phyloP scores from a whole-genome alignment of 64 coral and sea anemone genomes.

The Trachythela sp. region DNA sequence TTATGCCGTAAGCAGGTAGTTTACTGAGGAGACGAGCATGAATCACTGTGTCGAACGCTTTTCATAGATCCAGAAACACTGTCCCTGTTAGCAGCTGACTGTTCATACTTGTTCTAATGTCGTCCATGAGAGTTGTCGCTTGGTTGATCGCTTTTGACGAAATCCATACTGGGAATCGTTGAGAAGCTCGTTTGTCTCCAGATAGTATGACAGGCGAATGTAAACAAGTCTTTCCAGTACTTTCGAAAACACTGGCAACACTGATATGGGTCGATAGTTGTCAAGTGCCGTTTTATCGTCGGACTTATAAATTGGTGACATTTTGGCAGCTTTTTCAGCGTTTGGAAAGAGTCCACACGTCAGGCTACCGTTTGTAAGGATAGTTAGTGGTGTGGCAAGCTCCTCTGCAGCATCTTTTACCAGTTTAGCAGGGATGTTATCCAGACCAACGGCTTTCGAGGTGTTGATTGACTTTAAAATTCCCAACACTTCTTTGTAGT shows the following conservation, averaged over 20 bases:
- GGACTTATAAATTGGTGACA: background rate
- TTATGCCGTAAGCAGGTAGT: background rate
- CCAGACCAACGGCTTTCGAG: background rate
- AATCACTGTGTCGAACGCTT: conserved; percentile 9
- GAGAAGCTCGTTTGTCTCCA: background rate
- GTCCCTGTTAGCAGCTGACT: background rate
- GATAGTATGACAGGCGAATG: background rate
- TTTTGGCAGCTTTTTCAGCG: conserved; percentile 4
- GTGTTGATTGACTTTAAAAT: background rate
- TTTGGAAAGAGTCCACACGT: conserved; percentile 6
- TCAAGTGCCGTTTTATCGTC: background rate
- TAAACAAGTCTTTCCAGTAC: conserved; percentile 10
- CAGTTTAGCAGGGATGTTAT: background rate
- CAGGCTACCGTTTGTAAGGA: background rate
- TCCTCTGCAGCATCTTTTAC: background rate
- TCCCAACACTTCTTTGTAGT: conserved; percentile 3
- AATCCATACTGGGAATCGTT: conserved; percentile 38
- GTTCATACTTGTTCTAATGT: conserved; percentile 27
- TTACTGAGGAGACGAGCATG: background rate
- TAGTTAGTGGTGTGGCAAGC: background rate
- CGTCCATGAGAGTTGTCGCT: conserved; percentile 15
- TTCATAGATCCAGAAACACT: background rate
- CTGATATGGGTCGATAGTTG: conserved; percentile 22
- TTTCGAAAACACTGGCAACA: background rate
- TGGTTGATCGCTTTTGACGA: conserved; percentile 22